Percentiles rank a stretch among this genome's conserved stretches.
These are phyloP conservation scores for Mormyrus iriodes DNA, from an alignment of 2,113 vertebrate species.

Conservation along the genomic window DNA sequence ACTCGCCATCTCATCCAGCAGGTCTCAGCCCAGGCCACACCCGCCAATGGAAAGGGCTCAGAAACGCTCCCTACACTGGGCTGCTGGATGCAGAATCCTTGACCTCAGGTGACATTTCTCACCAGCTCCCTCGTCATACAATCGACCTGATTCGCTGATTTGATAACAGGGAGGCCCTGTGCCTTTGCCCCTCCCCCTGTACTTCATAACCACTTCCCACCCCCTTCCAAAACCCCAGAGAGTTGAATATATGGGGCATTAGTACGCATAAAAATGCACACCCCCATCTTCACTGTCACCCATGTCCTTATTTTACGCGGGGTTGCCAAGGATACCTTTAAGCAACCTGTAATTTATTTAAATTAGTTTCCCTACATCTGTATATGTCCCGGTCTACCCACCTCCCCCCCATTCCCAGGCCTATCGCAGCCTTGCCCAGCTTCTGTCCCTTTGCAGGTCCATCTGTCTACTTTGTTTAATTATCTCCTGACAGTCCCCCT, in stretches of 20 bases:
- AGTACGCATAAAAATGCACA: neutral
- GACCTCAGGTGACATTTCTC: neutral
- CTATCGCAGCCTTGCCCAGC: slow-evolving; percentile 38
- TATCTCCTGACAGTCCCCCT: slow-evolving; percentile 35
- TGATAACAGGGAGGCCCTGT: neutral
- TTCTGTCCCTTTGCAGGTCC: slow-evolving; percentile 35
- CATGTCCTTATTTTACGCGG: slow-evolving; percentile 26
- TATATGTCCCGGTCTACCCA: slow-evolving; percentile 30
- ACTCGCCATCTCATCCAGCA: too few species aligned
- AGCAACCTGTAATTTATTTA: slow-evolving; percentile 45
- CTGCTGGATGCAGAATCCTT: too few species aligned
- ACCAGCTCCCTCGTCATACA: neutral
- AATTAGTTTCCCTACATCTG: slow-evolving; percentile 30
- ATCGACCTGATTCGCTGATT: neutral
- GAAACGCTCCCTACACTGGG: neutral
- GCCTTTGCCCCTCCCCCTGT: neutral
- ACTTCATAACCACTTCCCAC: neutral
- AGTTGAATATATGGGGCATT: neutral
- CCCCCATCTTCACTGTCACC: neutral
- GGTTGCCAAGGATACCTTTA: slow-evolving; percentile 32
- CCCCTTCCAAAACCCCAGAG: neutral
- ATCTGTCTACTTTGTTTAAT: slow-evolving; percentile 56
- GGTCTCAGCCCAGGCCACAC: neutral
- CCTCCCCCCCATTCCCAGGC: neutral
- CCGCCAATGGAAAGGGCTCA: neutral